Percentiles rank a stretch among this genome's conserved stretches.
Evolutionary conservation across 2,797 vertebrate genomes (phyloP).

Genomic region (Periophthalmus magnuspinnatus): DNA sequence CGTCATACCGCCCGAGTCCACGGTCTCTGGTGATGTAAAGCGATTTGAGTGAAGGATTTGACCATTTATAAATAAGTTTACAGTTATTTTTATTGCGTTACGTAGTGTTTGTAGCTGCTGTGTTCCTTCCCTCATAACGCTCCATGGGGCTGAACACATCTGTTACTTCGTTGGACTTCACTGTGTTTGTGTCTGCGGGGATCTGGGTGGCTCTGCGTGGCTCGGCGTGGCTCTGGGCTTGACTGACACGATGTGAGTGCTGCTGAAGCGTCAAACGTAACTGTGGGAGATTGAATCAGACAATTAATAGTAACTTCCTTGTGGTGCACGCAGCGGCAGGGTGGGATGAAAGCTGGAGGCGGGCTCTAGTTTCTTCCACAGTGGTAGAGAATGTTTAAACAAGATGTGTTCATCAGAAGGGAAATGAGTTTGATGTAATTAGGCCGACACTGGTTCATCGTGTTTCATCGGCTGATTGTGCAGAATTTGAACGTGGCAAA

Average conservation of each 20-base stretch:
- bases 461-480: constrained; percentile 33
- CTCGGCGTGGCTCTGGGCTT: constrained; percentile 42
- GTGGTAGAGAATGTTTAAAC: constrained; percentile 30
- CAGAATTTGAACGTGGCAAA: constrained; percentile 41
- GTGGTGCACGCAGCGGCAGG: constrained; percentile 34
- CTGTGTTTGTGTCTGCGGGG: constrained; percentile 29
- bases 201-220: constrained; percentile 29
- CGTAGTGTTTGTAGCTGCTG: background rate
- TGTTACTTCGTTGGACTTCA: constrained; percentile 11
- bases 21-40: too few relatives aligned
- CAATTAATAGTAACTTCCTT: constrained; percentile 65
- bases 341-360: constrained; percentile 45
- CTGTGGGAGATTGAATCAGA: constrained; percentile 63
- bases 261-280: constrained; percentile 51
- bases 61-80: background rate
- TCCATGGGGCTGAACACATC: constrained; percentile 7
- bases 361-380: constrained; percentile 25
- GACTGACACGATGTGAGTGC: constrained; percentile 60
- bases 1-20: too few relatives aligned
- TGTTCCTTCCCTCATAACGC: constrained; percentile 5
- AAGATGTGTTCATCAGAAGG: constrained; percentile 51
- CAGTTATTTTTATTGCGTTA: background rate
- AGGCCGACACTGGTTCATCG: constrained; percentile 59
- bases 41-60: too few relatives aligned
- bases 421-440: constrained; percentile 70